These are phyloP conservation scores for Gallinago nigripennis DNA, from an alignment of 2,797 vertebrate genomes.

Conservation along the genomic window DNA sequence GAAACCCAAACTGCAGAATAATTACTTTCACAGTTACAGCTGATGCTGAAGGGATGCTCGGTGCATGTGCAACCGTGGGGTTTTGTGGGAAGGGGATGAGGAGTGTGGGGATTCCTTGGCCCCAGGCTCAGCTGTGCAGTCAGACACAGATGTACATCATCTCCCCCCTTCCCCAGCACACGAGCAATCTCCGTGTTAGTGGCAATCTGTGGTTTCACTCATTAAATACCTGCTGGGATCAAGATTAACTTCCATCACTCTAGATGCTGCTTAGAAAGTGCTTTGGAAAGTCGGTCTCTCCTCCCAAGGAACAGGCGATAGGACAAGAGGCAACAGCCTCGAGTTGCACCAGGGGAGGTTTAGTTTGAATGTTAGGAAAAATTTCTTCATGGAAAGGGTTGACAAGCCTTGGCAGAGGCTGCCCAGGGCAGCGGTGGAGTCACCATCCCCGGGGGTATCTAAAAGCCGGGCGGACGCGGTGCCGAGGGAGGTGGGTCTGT, in stretches of 20 bases:
- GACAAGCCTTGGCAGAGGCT: no score
- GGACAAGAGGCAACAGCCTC: no score
- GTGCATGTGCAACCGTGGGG: not conserved
- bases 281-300: not conserved
- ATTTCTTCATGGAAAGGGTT: no score
- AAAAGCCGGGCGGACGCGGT: no score
- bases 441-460: no score
- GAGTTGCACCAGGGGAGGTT: no score
- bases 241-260: not conserved
- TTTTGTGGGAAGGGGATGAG: not conserved
- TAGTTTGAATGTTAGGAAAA: no score
- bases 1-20: not conserved
- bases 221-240: not conserved
- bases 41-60: not conserved
- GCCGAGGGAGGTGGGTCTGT: no score
- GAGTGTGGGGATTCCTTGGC: not conserved
- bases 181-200: not conserved
- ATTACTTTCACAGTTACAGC: not conserved
- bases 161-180: not conserved
- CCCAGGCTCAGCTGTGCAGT: not conserved
- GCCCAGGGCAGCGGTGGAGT: no score
- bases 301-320: not conserved
- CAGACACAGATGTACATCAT: not conserved
- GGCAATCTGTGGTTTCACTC: not conserved
- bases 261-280: not conserved